A percentile compares a stretch with the other conserved stretches of the same genome.
These are phyloP conservation scores for Danaus melanippus DNA, from an alignment of 1,140 invertebrate genomes.

Conservation along the genomic window DNA sequence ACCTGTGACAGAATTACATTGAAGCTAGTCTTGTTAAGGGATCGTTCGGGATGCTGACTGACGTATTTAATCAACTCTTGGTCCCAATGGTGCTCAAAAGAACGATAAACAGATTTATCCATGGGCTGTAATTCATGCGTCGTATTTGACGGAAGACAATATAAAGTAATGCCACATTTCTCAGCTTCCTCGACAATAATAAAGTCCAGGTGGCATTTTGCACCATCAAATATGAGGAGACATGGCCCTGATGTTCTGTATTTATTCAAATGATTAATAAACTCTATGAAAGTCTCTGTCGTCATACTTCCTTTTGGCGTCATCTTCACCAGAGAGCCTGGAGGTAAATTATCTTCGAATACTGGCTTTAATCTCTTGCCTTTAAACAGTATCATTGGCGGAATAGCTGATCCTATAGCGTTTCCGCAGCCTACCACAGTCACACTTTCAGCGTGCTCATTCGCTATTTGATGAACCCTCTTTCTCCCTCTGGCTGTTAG, in stretches of 20 bases:
- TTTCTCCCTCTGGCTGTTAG: conserved; percentile 22
- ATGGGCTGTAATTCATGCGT: too few species aligned
- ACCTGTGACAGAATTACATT: too few species aligned
- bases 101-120: too few species aligned
- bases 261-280: conserved; percentile 20
- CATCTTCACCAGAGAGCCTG: conserved; percentile 11
- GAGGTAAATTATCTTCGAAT: conserved; percentile 8
- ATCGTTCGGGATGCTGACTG: too few species aligned
- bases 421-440: conserved; percentile 11
- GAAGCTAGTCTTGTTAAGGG: too few species aligned
- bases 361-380: conserved; percentile 12
- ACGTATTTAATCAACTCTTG: too few species aligned
- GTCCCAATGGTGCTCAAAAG: too few species aligned
- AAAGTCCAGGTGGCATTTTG: conserved; percentile 20
- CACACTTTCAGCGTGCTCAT: conserved; percentile 16
- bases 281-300: conserved; percentile 16
- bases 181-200: conserved; percentile 18
- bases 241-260: conserved; percentile 21
- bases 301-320: conserved; percentile 16
- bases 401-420: conserved; percentile 12
- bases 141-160: conserved; percentile 49
- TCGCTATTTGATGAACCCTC: conserved; percentile 14
- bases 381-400: conserved; percentile 14
- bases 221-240: conserved; percentile 19
- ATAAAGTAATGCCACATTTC: conserved; percentile 33